Evolutionary conservation across 1,140 invertebrate species (phyloP), one percentile per base, ranked within the genome.

Genomic region (Phymorhynchus buccinoides): DNA sequence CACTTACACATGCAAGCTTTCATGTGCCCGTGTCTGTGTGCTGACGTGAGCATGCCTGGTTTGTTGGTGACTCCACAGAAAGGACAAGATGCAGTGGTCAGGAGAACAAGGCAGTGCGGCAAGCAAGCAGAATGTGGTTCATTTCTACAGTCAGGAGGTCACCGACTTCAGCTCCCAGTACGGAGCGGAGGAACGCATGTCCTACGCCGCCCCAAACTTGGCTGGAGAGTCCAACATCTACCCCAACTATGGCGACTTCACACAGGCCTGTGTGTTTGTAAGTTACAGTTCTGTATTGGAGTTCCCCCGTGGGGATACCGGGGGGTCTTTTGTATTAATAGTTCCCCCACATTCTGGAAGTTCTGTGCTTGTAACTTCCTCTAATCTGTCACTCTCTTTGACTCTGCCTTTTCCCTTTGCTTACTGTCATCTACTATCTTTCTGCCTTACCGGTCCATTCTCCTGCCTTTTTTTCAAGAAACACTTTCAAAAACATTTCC

Each of bases 121-220:
- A 52, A 2, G n/a, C 56, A 62, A 27, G 22, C 56, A 6, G 22
- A 62, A 27, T 27, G 22, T 81, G 37, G 32, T 81, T 27, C 12
- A 35, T 1, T 44, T 83, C 22, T 85, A 22, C 62, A 89, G 88
- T 0, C 73, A 88, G n/a, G 90, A 89, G 66, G 96, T 98, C 39
- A 93, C 95, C 77, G 96, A 97, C 91, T 98, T 97, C 90, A 97
- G 96, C 92, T 97, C 97, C 3, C 96, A 97, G 92, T 98, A 98
- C 94, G 97, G 97, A 78, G 96, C 96, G 93, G 96, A 96, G 93
- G 96, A 95, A 85, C 97, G 96, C 93, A 96, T 97, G 91, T 97
- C 96, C 0, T 98, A 98, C 90, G 96, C 96, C 14, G 97, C 96
- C 16, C 95, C 95, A 48, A 98, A 98, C 93, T 94, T 98, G 86